These are phyloP conservation scores for Pachymerium ferrugineum DNA, from an alignment of 2,888 invertebrate species.

Conservation along the genomic window DNA sequence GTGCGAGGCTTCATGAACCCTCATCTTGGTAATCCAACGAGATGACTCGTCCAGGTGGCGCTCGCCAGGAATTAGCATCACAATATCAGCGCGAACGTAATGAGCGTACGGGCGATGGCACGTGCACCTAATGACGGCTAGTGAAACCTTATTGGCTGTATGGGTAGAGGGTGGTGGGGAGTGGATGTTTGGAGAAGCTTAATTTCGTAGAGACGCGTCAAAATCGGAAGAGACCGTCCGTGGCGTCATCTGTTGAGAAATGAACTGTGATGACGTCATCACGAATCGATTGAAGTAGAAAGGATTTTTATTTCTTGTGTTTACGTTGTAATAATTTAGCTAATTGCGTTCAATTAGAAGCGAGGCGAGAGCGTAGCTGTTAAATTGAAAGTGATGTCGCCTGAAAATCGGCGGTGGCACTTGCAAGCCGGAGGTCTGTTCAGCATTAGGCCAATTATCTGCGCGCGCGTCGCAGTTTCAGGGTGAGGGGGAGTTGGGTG, in stretches of 20 bases:
- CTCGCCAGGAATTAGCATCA: slow-evolving; percentile 30
- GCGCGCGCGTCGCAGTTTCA: background rate
- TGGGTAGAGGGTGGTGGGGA: too few species aligned
- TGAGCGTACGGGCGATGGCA: slow-evolving; percentile 26
- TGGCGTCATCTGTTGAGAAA: background rate
- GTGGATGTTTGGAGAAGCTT: background rate
- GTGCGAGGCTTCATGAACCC: slow-evolving; percentile 28
- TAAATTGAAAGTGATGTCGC: slow-evolving; percentile 19
- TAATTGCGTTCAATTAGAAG: slow-evolving; percentile 8
- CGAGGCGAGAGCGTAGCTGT: background rate
- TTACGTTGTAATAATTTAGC: slow-evolving; percentile 10
- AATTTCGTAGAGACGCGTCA: background rate
- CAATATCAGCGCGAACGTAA: slow-evolving; percentile 31
- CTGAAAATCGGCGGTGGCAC: slow-evolving; percentile 6
- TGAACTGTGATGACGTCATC: background rate
- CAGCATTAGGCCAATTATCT: slow-evolving; percentile 1
- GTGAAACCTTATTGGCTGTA: slow-evolving; percentile 28
- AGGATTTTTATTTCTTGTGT: background rate
- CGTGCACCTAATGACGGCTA: slow-evolving; percentile 30
- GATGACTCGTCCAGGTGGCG: slow-evolving; percentile 31
- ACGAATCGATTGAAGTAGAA: background rate
- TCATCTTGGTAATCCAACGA: slow-evolving; percentile 31
- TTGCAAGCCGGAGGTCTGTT: background rate
- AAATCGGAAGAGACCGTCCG: background rate
- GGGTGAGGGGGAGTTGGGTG: background rate